Base-by-base conservation (phyloP, 2,797 vertebrate genomes). In the Tolypeutes matacus region DNA sequence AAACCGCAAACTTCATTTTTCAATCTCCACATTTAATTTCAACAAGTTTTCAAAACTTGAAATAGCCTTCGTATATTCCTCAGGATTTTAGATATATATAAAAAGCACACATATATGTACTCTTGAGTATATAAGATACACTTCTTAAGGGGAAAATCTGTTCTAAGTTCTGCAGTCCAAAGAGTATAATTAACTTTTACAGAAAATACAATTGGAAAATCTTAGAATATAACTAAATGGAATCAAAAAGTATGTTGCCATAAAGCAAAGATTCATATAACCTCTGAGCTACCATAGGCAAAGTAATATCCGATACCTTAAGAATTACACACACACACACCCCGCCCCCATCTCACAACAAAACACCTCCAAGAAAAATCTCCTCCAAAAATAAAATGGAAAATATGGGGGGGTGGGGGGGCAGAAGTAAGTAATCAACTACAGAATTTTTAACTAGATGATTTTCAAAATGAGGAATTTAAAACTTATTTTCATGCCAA, bases 121-220 rank as follows among this genome's bases (percentile, higher is more conserved):
- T 53, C 81, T 85, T 97, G 51, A 87, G 0, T 95, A 5, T 51
- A 94, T 76, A 62, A 69, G 53, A 56, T 56, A 56, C 18, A 56
- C 18, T 56, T 18, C 53, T 56, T 56, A 58, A 53, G 12, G 39
- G 13, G 34, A 34, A 86, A 92, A 92, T 76, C 46, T 94, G 87
- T 94, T 81, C 89, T 85, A 95, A 94, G 46, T 75, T 82, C 49
- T 80, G 60, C 73, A 82, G 73, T 58, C 70, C 92, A 96, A 86
- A 85, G 75, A 92, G 91, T 80, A 65, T 60, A 95, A 96, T 91
- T 91, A 92, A 83, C 78, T 96, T 97, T 73, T 92, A 89, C 23
- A 97, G 95, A 58, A 98, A 98, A 97, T 60, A 96, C 1, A 73
- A 93, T 12, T 87, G 86, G 85, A 93, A 12, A 96, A 91, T 73